Conservation (phyloP, 2,797 vertebrate genomes). For the Tapirus indicus region DNA sequence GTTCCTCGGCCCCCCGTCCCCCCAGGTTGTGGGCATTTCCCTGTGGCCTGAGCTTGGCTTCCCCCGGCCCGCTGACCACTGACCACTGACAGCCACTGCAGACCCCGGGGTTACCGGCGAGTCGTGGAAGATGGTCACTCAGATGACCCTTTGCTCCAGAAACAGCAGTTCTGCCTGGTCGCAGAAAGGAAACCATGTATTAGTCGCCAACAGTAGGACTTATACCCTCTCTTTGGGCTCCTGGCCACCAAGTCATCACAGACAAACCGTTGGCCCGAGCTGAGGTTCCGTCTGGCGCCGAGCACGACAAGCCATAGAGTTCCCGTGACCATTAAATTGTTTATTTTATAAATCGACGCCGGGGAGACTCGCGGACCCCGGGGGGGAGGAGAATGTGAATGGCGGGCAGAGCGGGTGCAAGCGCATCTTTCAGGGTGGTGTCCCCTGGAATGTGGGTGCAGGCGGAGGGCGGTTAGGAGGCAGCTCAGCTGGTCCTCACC, state of each 20-base stretch:
- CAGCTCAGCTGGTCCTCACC: background rate
- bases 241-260: slow-evolving; percentile 14
- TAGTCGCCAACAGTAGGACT: background rate
- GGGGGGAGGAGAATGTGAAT: background rate
- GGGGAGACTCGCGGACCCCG: background rate
- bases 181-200: background rate
- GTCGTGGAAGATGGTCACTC: background rate
- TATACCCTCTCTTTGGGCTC: slow-evolving; percentile 16
- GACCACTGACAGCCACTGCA: background rate
- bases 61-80: background rate
- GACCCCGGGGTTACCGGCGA: background rate
- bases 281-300: slow-evolving; percentile 39
- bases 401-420: background rate
- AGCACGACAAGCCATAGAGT: slow-evolving; percentile 46
- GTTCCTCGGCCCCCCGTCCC: background rate
- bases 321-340: slow-evolving; percentile 11
- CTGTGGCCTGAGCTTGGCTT: background rate
- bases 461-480: background rate
- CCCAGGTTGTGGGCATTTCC: background rate
- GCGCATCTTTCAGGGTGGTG: background rate
- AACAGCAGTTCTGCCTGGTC: background rate
- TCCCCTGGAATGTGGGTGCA: background rate
- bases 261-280: slow-evolving; percentile 33
- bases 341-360: background rate
- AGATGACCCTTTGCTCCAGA: background rate